phyloP scores from a whole-genome alignment of 2,888 invertebrate genomes.

The Silvanus unidentatus region DNA sequence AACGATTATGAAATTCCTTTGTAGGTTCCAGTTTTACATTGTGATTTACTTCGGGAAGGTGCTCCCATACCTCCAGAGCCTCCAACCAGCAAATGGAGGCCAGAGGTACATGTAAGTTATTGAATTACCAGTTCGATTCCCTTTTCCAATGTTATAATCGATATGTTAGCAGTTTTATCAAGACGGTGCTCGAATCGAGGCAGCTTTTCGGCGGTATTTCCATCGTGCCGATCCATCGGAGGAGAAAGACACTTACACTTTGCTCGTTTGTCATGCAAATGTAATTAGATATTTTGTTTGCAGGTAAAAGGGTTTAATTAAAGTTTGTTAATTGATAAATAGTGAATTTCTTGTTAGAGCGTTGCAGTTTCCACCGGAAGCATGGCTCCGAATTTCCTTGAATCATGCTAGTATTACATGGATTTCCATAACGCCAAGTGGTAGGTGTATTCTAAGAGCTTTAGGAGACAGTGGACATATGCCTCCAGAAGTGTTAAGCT shows the following conservation, averaged over 20 bases:
- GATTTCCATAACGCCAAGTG: slow-evolving; percentile 79
- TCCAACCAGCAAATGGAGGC: slow-evolving; percentile 74
- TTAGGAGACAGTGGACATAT: slow-evolving; percentile 90
- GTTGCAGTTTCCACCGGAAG: slow-evolving; percentile 93
- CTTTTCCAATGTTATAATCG: too few relatives aligned
- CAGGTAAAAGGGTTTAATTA: slow-evolving; percentile 57
- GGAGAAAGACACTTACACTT: slow-evolving; percentile 74
- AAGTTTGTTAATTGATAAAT: slow-evolving; percentile 2
- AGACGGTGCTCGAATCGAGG: slow-evolving; percentile 92
- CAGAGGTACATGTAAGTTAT: slow-evolving; percentile 66
- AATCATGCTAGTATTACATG: slow-evolving; percentile 93
- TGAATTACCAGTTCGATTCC: background rate
- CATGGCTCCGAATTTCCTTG: slow-evolving; percentile 87
- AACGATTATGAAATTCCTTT: slow-evolving; percentile 22
- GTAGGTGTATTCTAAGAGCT: slow-evolving; percentile 73
- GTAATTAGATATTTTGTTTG: slow-evolving; percentile 95
- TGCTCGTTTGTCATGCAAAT: slow-evolving; percentile 96
- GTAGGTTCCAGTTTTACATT: slow-evolving; percentile 57
- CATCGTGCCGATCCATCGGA: slow-evolving; percentile 81
- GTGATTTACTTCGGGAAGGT: slow-evolving; percentile 82
- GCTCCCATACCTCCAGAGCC: slow-evolving; percentile 94
- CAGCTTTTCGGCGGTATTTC: slow-evolving; percentile 89
- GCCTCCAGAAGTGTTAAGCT: slow-evolving; percentile 49
- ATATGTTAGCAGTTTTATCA: slow-evolving; percentile 77
- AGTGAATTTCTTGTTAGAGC: slow-evolving; percentile 59